A percentile compares a stretch with the other conserved stretches of the same genome.
phyloP scores from a whole-genome alignment of 2,888 invertebrate genomes.

The Lagria hirta region DNA sequence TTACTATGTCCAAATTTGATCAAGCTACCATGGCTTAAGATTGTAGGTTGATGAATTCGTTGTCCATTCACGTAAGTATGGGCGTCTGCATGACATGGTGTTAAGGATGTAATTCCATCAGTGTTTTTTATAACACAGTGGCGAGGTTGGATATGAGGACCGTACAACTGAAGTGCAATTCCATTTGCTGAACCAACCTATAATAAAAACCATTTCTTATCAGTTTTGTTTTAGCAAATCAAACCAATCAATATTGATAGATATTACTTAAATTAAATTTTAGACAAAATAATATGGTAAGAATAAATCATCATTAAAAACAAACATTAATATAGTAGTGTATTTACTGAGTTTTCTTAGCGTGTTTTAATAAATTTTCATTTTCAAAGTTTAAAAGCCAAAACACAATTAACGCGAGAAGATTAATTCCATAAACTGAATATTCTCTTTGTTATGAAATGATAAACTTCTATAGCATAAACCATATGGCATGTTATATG shows the following conservation, averaged over 20 bases:
- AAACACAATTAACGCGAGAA: too few species aligned
- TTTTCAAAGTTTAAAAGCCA: too few species aligned
- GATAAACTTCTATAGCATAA: conserved; percentile 1
- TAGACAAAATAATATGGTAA: too few species aligned
- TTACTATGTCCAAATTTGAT: conserved; percentile 86
- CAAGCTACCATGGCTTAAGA: conserved; percentile 81
- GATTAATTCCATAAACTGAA: too few species aligned
- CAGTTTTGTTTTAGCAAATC: too few species aligned
- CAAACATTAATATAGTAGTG: too few species aligned
- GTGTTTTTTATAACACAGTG: conserved; percentile 93
- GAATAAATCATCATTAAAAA: too few species aligned
- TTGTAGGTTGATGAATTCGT: conserved; percentile 88
- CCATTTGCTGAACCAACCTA: conserved; percentile 79
- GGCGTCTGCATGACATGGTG: conserved; percentile 90
- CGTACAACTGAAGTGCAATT: conserved; percentile 76
- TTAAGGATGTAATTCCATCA: conserved; percentile 89
- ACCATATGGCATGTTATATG: conserved; percentile 5
- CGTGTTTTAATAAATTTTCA: too few species aligned
- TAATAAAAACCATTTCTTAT: conserved; percentile 19
- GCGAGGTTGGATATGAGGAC: conserved; percentile 88
- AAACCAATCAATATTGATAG: too few species aligned
- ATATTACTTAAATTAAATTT: too few species aligned
- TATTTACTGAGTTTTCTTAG: too few species aligned
- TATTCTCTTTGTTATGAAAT: too few species aligned
- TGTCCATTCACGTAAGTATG: conserved; percentile 94